Conservation (phyloP, 2,888 invertebrate species). For the Drosophila antonietae region DNA sequence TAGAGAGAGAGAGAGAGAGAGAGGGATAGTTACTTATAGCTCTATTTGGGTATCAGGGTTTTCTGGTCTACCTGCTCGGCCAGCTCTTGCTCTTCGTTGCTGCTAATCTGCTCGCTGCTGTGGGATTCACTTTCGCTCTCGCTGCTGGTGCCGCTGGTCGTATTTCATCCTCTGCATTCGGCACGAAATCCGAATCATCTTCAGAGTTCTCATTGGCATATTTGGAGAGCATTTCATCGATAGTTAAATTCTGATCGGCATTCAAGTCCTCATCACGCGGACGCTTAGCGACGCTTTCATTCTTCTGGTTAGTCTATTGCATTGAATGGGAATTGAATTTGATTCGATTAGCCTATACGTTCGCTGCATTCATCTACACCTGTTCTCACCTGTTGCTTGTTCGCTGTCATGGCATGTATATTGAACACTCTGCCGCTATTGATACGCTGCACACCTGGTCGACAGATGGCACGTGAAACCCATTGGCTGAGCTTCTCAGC, state of each 20-base stretch:
- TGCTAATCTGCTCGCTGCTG: slow-evolving; percentile 54
- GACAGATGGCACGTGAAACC: slow-evolving; percentile 74
- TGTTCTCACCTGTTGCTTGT: slow-evolving; percentile 39
- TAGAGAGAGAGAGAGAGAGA: too few relatives aligned
- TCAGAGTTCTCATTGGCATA: slow-evolving; percentile 77
- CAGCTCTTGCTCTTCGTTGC: slow-evolving; percentile 37
- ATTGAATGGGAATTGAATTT: neutral
- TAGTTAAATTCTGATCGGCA: slow-evolving; percentile 64
- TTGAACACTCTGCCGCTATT: slow-evolving; percentile 35
- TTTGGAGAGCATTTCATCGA: slow-evolving; percentile 77
- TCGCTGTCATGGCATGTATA: slow-evolving; percentile 6
- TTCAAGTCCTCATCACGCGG: slow-evolving; percentile 59
- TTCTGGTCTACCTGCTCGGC: slow-evolving; percentile 31
- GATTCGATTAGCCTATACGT: too few relatives aligned
- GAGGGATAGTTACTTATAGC: neutral
- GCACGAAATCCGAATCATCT: slow-evolving; percentile 81
- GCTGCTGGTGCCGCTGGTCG: slow-evolving; percentile 22
- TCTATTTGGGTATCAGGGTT: neutral
- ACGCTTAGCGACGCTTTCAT: slow-evolving; percentile 53
- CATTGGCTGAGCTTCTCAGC: slow-evolving; percentile 61
- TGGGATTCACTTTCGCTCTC: slow-evolving; percentile 38
- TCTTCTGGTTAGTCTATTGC: slow-evolving; percentile 15
- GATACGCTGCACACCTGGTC: slow-evolving; percentile 66
- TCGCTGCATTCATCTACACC: neutral
- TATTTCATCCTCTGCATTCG: slow-evolving; percentile 58